Conservation (phyloP, 2,888 invertebrate species). For the Punctoribates punctum region DNA sequence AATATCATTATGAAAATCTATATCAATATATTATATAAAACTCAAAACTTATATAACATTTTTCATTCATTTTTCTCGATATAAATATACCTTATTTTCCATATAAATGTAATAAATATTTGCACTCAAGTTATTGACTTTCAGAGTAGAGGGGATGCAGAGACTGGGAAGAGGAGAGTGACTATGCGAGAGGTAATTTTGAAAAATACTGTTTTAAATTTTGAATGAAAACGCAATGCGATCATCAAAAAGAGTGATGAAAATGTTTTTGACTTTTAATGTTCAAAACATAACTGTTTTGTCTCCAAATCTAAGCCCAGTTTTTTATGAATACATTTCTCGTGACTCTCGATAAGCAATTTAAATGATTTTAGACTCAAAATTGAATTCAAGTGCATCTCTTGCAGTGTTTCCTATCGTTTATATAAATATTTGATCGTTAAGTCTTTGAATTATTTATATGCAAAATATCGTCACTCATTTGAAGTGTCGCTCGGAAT, state of each 20-base stretch:
- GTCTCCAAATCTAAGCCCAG: not conserved
- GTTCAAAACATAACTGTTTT: not conserved
- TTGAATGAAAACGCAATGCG: constrained; percentile 12
- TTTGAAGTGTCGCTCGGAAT: no score
- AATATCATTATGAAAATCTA: constrained; percentile 19
- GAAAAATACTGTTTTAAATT: not conserved
- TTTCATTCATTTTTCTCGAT: not conserved
- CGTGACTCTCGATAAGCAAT: constrained; percentile 3
- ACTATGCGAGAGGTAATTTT: not conserved
- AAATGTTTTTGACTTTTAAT: not conserved
- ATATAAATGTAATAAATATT: constrained; percentile 18
- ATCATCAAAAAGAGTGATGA: not conserved
- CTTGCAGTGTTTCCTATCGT: not conserved
- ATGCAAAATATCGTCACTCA: not conserved
- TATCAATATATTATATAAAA: not conserved
- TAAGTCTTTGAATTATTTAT: constrained; percentile 4
- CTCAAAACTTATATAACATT: not conserved
- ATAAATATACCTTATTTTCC: constrained; percentile 15
- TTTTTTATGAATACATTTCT: no score
- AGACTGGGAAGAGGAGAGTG: no score
- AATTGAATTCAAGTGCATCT: constrained; percentile 30
- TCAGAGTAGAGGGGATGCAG: no score
- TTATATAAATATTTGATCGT: constrained; percentile 24
- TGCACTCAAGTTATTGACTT: not conserved
- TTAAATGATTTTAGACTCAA: not conserved